Conservation (phyloP, 1,140 invertebrate genomes). For the Oryzaephilus surinamensis region DNA sequence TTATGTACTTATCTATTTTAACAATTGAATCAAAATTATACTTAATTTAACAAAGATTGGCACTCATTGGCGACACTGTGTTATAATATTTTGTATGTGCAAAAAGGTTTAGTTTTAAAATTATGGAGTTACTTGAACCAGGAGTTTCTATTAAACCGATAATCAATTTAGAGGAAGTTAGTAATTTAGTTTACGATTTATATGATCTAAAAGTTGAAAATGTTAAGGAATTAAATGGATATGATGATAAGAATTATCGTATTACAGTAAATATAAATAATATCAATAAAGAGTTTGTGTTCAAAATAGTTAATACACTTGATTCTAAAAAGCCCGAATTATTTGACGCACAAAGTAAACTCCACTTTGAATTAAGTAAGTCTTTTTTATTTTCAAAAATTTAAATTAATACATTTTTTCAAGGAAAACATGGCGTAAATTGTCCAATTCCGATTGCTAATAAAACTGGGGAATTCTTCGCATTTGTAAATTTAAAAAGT, state of each 20-base stretch:
- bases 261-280: slow-evolving; percentile 13
- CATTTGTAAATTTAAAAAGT: slow-evolving; percentile 41
- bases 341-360: slow-evolving; percentile 60
- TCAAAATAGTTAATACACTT: slow-evolving; percentile 72
- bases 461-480: slow-evolving; percentile 49
- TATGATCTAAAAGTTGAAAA: slow-evolving; percentile 58
- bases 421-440: slow-evolving; percentile 44
- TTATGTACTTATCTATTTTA: too few relatives aligned
- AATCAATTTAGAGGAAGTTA: slow-evolving; percentile 36
- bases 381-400: slow-evolving; percentile 2
- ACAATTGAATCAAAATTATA: too few relatives aligned
- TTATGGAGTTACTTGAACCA: background rate
- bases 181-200: slow-evolving; percentile 46
- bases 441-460: slow-evolving; percentile 61
- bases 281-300: slow-evolving; percentile 35
- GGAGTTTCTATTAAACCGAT: slow-evolving; percentile 7
- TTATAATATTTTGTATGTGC: too few relatives aligned
- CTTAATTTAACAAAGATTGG: too few relatives aligned
- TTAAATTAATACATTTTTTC: slow-evolving; percentile 10
- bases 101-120: too few relatives aligned
- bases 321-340: slow-evolving; percentile 57
- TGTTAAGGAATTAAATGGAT: slow-evolving; percentile 59
- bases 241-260: slow-evolving; percentile 72
- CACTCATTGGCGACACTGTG: too few relatives aligned
- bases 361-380: slow-evolving; percentile 56